Evolutionary conservation across 1,140 invertebrate genomes (phyloP).

Genomic region (Pararge aegeria): DNA sequence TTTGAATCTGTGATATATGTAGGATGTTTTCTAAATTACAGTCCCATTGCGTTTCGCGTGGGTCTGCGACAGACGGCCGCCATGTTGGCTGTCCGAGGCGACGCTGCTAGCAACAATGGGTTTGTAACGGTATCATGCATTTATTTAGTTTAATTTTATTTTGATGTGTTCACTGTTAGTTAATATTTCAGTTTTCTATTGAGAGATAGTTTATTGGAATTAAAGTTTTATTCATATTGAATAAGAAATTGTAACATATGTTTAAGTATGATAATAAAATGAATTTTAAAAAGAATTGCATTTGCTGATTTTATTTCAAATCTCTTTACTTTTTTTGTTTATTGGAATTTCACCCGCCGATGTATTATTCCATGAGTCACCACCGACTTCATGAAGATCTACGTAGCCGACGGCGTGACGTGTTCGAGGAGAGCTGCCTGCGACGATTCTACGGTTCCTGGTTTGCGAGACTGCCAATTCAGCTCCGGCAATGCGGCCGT

Average conservation of each 20-base stretch:
- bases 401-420: constrained; percentile 46
- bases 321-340: constrained; percentile 29
- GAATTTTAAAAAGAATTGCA: constrained; percentile 49
- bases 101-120: constrained; percentile 67
- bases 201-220: constrained; percentile 67
- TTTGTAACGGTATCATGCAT: constrained; percentile 78
- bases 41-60: constrained; percentile 79
- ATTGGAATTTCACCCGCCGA: constrained; percentile 68
- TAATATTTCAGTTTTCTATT: constrained; percentile 73
- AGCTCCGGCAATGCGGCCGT: constrained; percentile 30
- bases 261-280: constrained; percentile 75
- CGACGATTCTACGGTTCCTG: constrained; percentile 29
- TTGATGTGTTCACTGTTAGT: constrained; percentile 42
- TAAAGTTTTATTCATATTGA: constrained; percentile 75
- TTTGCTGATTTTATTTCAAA: constrained; percentile 53
- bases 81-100: constrained; percentile 73
- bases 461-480: constrained; percentile 29
- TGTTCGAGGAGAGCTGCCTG: constrained; percentile 27
- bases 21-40: constrained; percentile 79
- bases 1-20: constrained; percentile 77
- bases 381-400: constrained; percentile 55
- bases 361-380: constrained; percentile 78
- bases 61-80: constrained; percentile 76
- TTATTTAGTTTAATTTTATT: constrained; percentile 59
- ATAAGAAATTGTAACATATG: constrained; percentile 77